Conservation (phyloP, 2,888 invertebrate genomes). For the Protula sp. region DNA sequence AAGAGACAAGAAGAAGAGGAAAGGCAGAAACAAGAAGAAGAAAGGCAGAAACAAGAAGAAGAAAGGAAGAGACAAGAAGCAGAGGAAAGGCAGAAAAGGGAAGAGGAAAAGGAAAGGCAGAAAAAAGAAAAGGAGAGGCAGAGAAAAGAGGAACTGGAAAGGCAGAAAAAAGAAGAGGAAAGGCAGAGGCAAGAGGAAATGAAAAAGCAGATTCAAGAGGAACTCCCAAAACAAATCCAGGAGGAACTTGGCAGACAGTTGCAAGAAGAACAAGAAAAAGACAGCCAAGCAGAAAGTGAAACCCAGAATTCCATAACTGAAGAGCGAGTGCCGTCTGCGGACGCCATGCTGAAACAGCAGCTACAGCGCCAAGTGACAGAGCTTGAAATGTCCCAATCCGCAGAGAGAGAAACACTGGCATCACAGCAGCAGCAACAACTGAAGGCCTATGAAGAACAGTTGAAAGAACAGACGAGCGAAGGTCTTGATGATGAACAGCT, state of each 20-base stretch:
- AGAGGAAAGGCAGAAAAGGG: neutral
- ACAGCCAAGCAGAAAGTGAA: neutral
- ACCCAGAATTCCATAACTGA: no score
- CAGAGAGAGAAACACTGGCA: neutral
- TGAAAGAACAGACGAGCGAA: neutral
- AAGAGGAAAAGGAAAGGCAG: neutral
- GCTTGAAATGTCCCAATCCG: neutral
- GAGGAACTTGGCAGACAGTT: neutral
- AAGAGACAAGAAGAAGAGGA: neutral
- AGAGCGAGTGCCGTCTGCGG: no score
- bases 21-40: neutral
- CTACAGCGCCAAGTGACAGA: no score
- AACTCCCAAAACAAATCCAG: neutral
- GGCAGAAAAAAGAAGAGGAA: neutral
- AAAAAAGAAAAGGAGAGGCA: neutral
- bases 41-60: neutral
- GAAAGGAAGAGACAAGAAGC: neutral
- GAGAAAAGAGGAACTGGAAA: neutral
- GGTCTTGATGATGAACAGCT: neutral
- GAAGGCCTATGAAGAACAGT: neutral
- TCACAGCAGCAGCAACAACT: neutral
- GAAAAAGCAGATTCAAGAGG: neutral
- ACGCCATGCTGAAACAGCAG: no score
- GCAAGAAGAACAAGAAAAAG: neutral
- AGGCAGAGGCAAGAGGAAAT: neutral